Base-by-base conservation (phyloP, 1,140 invertebrate species). In the Aphelenchoides besseyi region DNA sequence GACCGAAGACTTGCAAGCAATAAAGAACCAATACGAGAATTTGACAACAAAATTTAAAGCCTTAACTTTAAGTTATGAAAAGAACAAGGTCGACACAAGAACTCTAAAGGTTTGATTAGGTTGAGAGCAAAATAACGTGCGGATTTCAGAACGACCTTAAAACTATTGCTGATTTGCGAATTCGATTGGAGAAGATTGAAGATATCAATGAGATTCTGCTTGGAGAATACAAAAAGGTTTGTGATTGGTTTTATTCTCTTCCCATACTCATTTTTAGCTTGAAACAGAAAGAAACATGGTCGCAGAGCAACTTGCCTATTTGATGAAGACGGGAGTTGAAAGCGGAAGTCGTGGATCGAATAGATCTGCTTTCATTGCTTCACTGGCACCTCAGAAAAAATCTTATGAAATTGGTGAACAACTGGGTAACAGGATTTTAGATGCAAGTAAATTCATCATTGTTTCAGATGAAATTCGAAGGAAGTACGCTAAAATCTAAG, bases 221-320 rank as follows among this genome's bases (percentile, higher is more conserved):
- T 1, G 73, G 74, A 0, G 73, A 74, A 72, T 74, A 35, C 33
- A 72, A 79, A 26, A 74, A 78, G 33, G 75, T 79, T 23, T 59
- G 5, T 59, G 12, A 59, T 8, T 59, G 5, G 26, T 29, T 23
- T 59, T 5, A 5, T 59, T 59, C 41, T 29, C 55, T 59, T 59
- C 55, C 5, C 5, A 8, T 33, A 23, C 23, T 59, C 23, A 33
- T 5, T 59, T 59, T 12, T 33, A 59, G 55, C 55, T 59, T 29
- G 55, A 59, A 59, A 5, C 5, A 5, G 55, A 59, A 59, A 5
- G 55, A 5, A 59, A 59, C 18, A 59, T 59, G 55, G 5, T 59
- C 12, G 32, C 55, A 5, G 55, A 59, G 32, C 55, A 59, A 59
- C 5, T 59, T 33, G 5, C 55, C 12, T 59, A 59, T 33, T 8